phyloP scores from a whole-genome alignment of 2,888 invertebrate genomes.

The Dolomedes plantarius region DNA sequence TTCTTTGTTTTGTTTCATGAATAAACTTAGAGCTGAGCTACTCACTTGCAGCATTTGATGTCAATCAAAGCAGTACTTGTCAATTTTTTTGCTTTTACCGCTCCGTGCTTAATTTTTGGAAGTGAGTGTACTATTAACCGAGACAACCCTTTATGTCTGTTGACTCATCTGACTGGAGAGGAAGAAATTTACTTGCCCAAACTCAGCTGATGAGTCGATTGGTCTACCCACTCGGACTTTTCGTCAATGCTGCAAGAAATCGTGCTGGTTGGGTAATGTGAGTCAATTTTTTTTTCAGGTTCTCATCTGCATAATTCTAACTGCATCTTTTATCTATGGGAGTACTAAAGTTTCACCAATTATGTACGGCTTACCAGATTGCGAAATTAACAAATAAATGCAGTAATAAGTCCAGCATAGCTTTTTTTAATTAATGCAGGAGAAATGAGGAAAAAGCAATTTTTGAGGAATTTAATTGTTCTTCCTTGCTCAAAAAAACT shows the following conservation, averaged over 20 bases:
- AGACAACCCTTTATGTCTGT: background rate
- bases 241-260: background rate
- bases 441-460: too few relatives aligned
- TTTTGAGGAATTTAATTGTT: background rate
- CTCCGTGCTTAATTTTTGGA: too few relatives aligned
- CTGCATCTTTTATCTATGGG: slow-evolving; percentile 3
- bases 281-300: background rate
- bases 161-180: background rate
- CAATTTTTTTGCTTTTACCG: too few relatives aligned
- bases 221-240: background rate
- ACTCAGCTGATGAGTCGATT: background rate
- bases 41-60: too few relatives aligned
- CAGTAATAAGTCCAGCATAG: background rate
- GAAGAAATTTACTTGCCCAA: background rate
- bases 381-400: background rate
- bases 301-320: background rate
- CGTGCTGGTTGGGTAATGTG: background rate
- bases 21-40: too few relatives aligned
- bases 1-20: too few relatives aligned
- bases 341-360: background rate
- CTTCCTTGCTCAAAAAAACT: background rate
- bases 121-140: background rate
- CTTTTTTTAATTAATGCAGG: background rate
- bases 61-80: too few relatives aligned
- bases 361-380: background rate